Conservation (phyloP, 2,888 invertebrate species). For the Nemoura dubitans region DNA sequence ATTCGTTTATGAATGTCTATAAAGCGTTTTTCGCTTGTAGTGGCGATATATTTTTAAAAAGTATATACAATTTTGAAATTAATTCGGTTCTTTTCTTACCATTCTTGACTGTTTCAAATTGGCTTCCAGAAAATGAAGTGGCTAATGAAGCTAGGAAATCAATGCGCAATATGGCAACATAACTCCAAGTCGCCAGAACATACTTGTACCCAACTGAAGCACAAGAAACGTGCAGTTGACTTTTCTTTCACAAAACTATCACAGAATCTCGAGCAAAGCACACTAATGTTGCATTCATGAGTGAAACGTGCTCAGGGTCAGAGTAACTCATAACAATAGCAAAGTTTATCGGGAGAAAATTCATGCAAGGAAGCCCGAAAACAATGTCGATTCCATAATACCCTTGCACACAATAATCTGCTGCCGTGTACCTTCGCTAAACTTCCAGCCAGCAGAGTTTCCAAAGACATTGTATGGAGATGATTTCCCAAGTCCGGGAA, state of each 20-base stretch:
- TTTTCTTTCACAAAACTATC: not conserved
- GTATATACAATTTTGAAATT: too few species aligned
- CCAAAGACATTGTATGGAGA: constrained; percentile 4
- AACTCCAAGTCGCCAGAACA: too few species aligned
- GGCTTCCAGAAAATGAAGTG: too few species aligned
- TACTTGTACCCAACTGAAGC: not conserved
- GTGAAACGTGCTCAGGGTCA: not conserved
- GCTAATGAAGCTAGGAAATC: too few species aligned
- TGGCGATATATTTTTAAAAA: too few species aligned
- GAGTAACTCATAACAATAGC: not conserved
- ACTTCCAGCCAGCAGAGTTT: not conserved
- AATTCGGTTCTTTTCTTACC: too few species aligned
- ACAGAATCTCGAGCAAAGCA: not conserved
- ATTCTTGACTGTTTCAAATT: too few species aligned
- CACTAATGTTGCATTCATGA: not conserved
- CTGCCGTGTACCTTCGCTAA: not conserved
- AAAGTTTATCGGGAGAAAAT: not conserved
- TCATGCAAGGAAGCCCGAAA: not conserved
- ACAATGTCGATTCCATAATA: not conserved
- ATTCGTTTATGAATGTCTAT: not conserved
- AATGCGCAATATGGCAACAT: too few species aligned
- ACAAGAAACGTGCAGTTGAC: not conserved
- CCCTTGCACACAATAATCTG: not conserved
- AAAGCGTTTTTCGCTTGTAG: not conserved
- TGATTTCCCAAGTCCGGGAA: not conserved